Conservation (phyloP, 2,888 invertebrate species). For the Cephus nigrinus region DNA sequence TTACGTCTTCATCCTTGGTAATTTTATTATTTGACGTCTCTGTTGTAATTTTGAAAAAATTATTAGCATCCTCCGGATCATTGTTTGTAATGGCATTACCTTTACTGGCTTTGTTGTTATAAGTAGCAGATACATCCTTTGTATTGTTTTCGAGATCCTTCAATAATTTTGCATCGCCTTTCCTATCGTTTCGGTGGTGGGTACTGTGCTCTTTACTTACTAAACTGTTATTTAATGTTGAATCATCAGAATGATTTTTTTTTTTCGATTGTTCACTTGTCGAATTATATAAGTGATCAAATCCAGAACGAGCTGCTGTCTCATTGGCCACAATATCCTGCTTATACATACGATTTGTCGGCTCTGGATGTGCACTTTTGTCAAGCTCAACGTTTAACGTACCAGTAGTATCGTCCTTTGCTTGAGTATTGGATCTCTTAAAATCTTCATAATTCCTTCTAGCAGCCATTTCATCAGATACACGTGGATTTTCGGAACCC, state of each 20-base stretch:
- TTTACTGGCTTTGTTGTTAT: background rate
- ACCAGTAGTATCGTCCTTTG: background rate
- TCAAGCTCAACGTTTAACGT: background rate
- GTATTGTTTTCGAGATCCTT: background rate
- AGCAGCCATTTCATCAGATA: background rate
- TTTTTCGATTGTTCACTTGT: too few species aligned
- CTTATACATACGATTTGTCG: too few species aligned
- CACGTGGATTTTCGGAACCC: background rate
- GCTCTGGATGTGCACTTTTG: background rate
- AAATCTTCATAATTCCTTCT: background rate
- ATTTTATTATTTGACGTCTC: background rate
- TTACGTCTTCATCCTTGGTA: background rate
- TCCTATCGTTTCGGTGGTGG: background rate
- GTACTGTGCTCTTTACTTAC: background rate
- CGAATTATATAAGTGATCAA: too few species aligned
- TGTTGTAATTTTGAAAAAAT: background rate
- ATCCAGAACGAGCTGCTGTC: too few species aligned
- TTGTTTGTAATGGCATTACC: background rate
- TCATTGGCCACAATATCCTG: too few species aligned
- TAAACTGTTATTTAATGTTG: conserved; percentile 23
- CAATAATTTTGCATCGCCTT: background rate
- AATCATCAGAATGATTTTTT: conserved; percentile 10
- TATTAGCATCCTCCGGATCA: background rate
- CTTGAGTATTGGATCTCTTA: background rate
- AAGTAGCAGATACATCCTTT: background rate